Evolutionary conservation across 2,888 invertebrate genomes (phyloP).

Genomic region (Cordilura impudica): DNA sequence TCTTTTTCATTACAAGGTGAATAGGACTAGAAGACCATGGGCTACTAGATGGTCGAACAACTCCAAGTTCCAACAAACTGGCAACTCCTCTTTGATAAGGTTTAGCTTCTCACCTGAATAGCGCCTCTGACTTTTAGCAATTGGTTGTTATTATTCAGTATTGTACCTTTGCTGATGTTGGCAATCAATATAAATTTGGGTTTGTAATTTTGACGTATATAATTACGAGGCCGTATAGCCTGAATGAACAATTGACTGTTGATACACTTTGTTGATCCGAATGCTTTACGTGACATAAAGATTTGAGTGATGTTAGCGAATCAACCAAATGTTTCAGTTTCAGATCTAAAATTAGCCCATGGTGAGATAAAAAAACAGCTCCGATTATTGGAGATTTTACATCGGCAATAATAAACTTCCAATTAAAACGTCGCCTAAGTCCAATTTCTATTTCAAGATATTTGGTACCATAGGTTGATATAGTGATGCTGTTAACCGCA

Average conservation of each 20-base stretch:
- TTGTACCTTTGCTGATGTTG: too few relatives aligned
- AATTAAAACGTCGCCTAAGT: constrained; percentile 25
- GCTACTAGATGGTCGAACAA: too few relatives aligned
- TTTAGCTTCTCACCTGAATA: too few relatives aligned
- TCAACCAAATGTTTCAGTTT: constrained; percentile 15
- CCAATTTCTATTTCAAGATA: constrained; percentile 29
- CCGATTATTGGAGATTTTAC: constrained; percentile 38
- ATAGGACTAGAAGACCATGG: too few relatives aligned
- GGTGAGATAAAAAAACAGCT: constrained; percentile 29
- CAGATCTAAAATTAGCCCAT: constrained; percentile 31
- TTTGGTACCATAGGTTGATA: constrained; percentile 42
- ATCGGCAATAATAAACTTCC: constrained; percentile 50
- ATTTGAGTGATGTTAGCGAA: constrained; percentile 10
- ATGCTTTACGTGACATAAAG: not conserved
- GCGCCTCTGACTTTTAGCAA: too few relatives aligned
- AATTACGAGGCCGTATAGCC: constrained; percentile 1
- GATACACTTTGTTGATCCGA: constrained; percentile 19
- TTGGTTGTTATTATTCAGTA: too few relatives aligned
- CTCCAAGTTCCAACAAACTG: too few relatives aligned
- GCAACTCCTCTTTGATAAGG: too few relatives aligned
- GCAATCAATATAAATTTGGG: constrained; percentile 20
- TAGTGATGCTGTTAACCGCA: constrained; percentile 38
- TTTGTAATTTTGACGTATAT: constrained; percentile 25
- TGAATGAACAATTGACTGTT: constrained; percentile 11
- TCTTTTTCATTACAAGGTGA: too few relatives aligned